Base-by-base conservation (phyloP, 2,888 invertebrate genomes). In the Acronicta alni region DNA sequence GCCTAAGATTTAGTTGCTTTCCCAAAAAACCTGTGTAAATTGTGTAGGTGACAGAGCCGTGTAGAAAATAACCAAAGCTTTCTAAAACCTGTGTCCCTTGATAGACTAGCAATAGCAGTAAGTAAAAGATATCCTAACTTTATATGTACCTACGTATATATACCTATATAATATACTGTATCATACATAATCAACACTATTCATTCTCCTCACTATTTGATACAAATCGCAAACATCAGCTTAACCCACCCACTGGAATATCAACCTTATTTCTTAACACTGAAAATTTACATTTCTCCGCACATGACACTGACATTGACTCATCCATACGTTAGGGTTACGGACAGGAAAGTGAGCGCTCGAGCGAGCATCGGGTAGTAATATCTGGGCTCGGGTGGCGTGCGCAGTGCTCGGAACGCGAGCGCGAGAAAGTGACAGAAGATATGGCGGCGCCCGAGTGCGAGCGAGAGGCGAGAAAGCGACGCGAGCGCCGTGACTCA, bases 401-500 rank as follows among this genome's bases (percentile, higher is more conserved):
- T 92, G 90, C 92, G 83, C 93, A 93, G 93, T 92, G 93, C 90
- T 90, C 90, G 83, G 91, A 90, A 83, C 84, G 80, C 57, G 85
- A 83, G 72, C 80, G 83, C 35, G 86, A 85, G 83, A 91, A 87
- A 80, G 92, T 93, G 81, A 80, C 85, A 23, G 92, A 89, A 84
- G 93, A 93, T 60, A 95, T 95, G 90, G 93, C 92, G 74, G 93
- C 95, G 68, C 92, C 95, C 53, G 93, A 95, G 87, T 92, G 95
- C 85, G 95, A 95, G 89, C 90, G 95, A 78, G 93, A 95, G 88
- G 95, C 95, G 73, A 94, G 95, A 79, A 95, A 95, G 88, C 92
- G 95, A 46, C 95, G 95, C 82, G 95, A 96, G 89, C 94, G 95
- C 55, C 91, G 95, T n/a, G 95, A 95, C 81, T 95, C 95, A 57